Evolutionary conservation across 2,888 invertebrate species (phyloP).

Genomic region (Plagodis pulveraria): DNA sequence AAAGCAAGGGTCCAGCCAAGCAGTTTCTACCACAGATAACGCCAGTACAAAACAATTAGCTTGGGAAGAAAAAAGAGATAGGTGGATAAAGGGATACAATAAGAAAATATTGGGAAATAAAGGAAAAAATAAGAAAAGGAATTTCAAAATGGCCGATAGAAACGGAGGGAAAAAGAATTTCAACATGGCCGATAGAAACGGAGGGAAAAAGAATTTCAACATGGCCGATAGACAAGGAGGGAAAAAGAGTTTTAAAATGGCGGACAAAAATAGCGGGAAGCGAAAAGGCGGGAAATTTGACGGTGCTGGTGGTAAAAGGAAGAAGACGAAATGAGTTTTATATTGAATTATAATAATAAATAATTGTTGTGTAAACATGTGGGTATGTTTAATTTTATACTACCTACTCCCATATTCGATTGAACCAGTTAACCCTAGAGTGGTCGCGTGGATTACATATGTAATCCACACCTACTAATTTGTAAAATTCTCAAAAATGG

Average conservation of each 20-base stretch:
- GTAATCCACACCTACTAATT: too few relatives aligned
- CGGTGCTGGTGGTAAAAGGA: constrained; percentile 65
- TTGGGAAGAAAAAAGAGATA: constrained; percentile 91
- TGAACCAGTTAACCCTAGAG: background rate
- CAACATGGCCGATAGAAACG: constrained; percentile 56
- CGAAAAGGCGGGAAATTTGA: constrained; percentile 61
- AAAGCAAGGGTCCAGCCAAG: constrained; percentile 87
- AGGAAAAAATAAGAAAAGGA: constrained; percentile 44
- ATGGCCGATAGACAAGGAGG: constrained; percentile 52
- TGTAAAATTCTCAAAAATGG: too few relatives aligned
- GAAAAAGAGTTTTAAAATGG: constrained; percentile 47
- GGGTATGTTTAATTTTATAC: background rate
- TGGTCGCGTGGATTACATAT: too few relatives aligned
- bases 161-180: constrained; percentile 20
- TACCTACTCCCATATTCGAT: background rate
- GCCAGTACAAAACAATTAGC: constrained; percentile 91
- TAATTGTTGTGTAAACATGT: constrained; percentile 12
- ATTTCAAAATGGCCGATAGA: constrained; percentile 50
- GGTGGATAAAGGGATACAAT: constrained; percentile 86
- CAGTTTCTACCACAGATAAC: constrained; percentile 90
- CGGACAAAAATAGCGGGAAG: constrained; percentile 60
- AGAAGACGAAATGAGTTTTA: constrained; percentile 56
- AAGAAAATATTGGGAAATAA: constrained; percentile 72
- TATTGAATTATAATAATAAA: constrained; percentile 25
- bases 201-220: constrained; percentile 39